Evolutionary conservation across 2,113 vertebrate species (phyloP).

Genomic region (Oncorhynchus mykiss): DNA sequence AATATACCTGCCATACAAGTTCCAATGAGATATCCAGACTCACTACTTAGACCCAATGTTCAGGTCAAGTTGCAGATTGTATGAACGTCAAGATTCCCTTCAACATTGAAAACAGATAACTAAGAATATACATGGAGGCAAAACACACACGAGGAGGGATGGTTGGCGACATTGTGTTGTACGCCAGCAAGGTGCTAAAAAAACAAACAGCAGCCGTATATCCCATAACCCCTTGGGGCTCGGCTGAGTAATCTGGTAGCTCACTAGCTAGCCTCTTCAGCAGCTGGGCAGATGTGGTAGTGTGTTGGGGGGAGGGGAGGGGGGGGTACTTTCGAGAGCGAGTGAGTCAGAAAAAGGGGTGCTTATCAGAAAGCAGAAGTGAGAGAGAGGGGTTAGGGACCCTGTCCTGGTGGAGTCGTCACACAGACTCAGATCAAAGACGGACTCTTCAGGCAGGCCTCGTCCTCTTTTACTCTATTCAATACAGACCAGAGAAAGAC

Average conservation of each 20-base stretch:
- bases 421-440: conserved; percentile 86
- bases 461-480: conserved; percentile 54
- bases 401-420: conserved; percentile 86
- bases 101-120: no score
- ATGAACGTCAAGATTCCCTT: no score
- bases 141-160: background rate
- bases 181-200: background rate
- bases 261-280: conserved; percentile 67
- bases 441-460: conserved; percentile 69
- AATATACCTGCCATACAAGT: no score
- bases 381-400: conserved; percentile 81
- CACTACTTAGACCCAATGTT: no score
- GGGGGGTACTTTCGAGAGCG: background rate
- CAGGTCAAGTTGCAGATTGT: no score
- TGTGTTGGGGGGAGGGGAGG: background rate
- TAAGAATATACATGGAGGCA: no score
- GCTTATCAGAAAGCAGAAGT: conserved; percentile 70
- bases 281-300: background rate
- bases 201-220: background rate
- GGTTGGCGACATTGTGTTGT: background rate
- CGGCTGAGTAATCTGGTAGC: conserved; percentile 77
- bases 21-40: no score
- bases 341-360: conserved; percentile 12
- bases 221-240: conserved; percentile 37
- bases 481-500: conserved; percentile 78